Evolutionary conservation across 2,888 invertebrate species (phyloP).

Genomic region (Sarcophaga subvicina): DNA sequence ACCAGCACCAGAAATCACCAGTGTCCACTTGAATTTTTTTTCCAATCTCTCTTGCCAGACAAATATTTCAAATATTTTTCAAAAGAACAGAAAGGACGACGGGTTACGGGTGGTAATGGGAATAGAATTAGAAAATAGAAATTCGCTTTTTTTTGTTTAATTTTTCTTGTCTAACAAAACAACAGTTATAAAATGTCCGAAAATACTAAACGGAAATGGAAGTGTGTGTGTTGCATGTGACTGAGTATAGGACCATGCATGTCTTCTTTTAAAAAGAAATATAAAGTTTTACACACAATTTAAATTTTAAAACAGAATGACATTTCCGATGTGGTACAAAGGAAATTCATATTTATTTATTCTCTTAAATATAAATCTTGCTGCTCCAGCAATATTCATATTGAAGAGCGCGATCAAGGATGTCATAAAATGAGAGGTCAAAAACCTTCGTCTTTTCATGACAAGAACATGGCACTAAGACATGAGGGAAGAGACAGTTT

Average conservation of each 20-base stretch:
- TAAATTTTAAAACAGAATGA: neutral
- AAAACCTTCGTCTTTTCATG: too few relatives aligned
- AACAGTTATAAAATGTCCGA: constrained; percentile 46
- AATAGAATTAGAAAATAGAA: neutral
- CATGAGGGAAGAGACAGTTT: too few relatives aligned
- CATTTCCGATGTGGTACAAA: neutral
- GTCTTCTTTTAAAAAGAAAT: constrained; percentile 1
- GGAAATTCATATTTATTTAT: too few relatives aligned
- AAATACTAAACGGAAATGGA: constrained; percentile 36
- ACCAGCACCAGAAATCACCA: neutral
- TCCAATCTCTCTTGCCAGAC: neutral
- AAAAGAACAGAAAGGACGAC: neutral
- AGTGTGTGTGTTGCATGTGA: constrained; percentile 16
- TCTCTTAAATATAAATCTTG: too few relatives aligned
- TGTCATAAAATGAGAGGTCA: too few relatives aligned
- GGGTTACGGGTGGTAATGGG: neutral
- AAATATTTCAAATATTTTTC: neutral
- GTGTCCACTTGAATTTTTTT: neutral
- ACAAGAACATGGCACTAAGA: too few relatives aligned
- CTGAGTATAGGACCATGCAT: neutral
- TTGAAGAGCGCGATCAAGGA: too few relatives aligned
- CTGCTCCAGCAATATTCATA: too few relatives aligned
- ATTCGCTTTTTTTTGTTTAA: neutral
- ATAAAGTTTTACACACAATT: constrained; percentile 49
- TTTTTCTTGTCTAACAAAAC: constrained; percentile 38